Percentiles rank a stretch among this genome's conserved stretches.
phyloP scores from a whole-genome alignment of 2,113 vertebrate genomes.

The Hippocampus abdominalis region DNA sequence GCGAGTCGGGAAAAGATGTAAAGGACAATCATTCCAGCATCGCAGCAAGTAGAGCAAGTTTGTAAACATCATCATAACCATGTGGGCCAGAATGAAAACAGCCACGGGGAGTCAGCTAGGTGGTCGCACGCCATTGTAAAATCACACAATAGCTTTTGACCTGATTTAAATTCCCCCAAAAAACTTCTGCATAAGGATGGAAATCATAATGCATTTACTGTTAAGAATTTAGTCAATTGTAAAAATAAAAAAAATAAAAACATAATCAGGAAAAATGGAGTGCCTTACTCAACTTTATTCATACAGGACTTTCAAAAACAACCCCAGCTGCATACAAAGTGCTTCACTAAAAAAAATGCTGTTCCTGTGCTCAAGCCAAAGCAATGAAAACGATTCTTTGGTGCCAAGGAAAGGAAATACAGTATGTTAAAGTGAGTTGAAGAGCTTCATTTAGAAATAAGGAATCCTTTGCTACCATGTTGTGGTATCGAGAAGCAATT shows the following conservation, averaged over 20 bases:
- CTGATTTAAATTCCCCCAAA: not conserved
- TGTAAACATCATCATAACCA: slow-evolving; percentile 50
- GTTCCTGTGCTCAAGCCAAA: not conserved
- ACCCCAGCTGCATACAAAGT: too few species aligned
- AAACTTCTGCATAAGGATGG: not conserved
- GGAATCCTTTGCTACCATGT: not conserved
- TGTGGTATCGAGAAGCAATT: not conserved
- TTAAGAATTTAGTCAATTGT: not conserved
- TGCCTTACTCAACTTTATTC: not conserved
- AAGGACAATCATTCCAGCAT: slow-evolving; percentile 11
- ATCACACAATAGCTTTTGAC: slow-evolving; percentile 5
- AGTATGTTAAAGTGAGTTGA: not conserved
- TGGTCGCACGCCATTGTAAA: slow-evolving; percentile 10
- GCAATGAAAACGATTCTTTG: not conserved
- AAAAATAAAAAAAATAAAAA: too few species aligned
- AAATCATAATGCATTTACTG: not conserved
- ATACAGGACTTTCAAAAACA: too few species aligned
- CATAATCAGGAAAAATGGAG: not conserved
- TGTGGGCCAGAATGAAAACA: slow-evolving; percentile 35
- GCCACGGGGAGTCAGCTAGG: slow-evolving; percentile 10
- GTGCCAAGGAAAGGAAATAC: not conserved
- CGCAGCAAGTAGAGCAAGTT: slow-evolving; percentile 22
- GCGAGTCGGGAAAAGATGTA: slow-evolving; percentile 8
- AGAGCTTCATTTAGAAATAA: not conserved
- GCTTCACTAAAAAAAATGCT: too few species aligned